Evolutionary conservation across 2,888 invertebrate species (phyloP).

Genomic region (Pteria penguin): DNA sequence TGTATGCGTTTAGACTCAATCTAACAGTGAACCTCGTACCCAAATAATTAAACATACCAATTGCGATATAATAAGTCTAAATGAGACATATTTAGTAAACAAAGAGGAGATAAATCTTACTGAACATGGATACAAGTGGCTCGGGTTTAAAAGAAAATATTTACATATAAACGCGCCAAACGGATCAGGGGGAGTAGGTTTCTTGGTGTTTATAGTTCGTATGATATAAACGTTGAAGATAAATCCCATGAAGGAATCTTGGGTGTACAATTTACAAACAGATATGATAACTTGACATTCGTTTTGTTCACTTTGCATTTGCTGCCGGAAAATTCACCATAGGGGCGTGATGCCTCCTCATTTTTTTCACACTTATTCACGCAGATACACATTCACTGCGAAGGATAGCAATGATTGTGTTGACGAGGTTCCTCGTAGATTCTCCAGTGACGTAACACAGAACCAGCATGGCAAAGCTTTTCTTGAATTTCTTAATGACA

Average conservation of each 20-base stretch:
- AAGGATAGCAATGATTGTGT: background rate
- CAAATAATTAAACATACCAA: background rate
- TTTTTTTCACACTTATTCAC: conserved; percentile 9
- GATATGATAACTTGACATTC: background rate
- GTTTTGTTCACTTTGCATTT: background rate
- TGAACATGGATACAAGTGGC: background rate
- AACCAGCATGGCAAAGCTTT: conserved; percentile 29
- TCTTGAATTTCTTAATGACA: conserved; percentile 29
- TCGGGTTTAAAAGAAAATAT: conserved; percentile 4
- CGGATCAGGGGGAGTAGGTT: conserved; percentile 14
- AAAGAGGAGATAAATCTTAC: background rate
- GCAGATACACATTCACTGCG: background rate
- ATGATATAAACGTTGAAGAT: background rate
- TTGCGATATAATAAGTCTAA: background rate
- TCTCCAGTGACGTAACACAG: background rate
- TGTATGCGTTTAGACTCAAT: background rate
- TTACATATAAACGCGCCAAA: conserved; percentile 21
- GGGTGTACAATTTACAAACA: background rate
- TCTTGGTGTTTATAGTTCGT: background rate
- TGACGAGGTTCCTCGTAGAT: background rate
- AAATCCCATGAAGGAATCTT: background rate
- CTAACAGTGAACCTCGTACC: background rate
- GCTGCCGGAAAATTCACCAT: conserved; percentile 12
- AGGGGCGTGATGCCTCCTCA: conserved; percentile 9
- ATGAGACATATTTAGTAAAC: conserved; percentile 12